Evolutionary conservation across 2,113 vertebrate species (phyloP), one percentile per base, ranked within the genome.

Genomic region (Pampusana beccarii): DNA sequence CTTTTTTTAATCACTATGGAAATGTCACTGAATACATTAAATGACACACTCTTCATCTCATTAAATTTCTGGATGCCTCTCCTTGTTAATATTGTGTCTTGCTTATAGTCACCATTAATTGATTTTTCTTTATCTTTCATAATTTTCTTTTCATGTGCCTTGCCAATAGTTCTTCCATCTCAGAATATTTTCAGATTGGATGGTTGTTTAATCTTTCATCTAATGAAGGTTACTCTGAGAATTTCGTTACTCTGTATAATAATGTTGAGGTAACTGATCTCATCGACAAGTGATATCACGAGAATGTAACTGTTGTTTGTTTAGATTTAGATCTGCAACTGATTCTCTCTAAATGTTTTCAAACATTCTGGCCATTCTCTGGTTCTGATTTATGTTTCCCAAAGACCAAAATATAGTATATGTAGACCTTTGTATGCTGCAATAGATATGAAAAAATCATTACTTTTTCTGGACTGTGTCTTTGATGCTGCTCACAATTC

Each of bases 21-120:
- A 96, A 96, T 97, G 85, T 93, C 94, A 96, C 82, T 88, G 94
- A 92, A 93, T 93, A 71, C 29, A 83, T 94, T 90, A 93, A 74
- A 67, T 74, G 71, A 62, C 60, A 90, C 18, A 64, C 14, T 88
- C 62, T 91, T 95, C 66, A 80, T 85, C 67, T 90, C 62, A 93
- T 75, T 90, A 93, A 86, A 82, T 90, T 92, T 24, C 66, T 83
- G 44, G 56, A 64, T 61, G 20, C n/a, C 88, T 83, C 62, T 91
- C 20, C 74, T 90, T 86, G 38, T 90, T 96, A 88, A 85, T 90
- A 80, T 77, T 86, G 28, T 54, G 60, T 56, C 74, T 88, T 5
- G 4, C 36, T 93, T 88, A 80, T 17, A 83, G 38, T 48, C 28
- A 60, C 38, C 3, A 13, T 83, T 93, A 95, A 90, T 88, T 90